A percentile compares a stretch with the other conserved stretches of the same genome.
These are phyloP conservation scores for Aphis gossypii DNA, from an alignment of 1,140 invertebrate genomes.

Conservation along the genomic window DNA sequence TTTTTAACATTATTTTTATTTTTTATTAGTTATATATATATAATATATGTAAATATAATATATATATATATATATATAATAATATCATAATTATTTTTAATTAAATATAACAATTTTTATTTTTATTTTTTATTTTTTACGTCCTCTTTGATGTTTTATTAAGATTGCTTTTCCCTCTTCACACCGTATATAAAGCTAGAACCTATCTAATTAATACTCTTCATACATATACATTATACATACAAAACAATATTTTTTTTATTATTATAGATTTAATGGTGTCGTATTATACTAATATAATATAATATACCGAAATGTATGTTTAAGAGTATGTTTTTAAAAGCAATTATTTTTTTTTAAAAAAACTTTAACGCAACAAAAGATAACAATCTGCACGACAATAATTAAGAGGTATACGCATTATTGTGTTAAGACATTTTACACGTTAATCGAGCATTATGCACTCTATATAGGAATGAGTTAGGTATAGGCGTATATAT, in stretches of 20 bases:
- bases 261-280: neutral
- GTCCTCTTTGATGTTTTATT: slow-evolving; percentile 18
- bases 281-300: neutral
- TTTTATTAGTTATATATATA: neutral
- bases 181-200: neutral
- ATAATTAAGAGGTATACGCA: neutral
- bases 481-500: neutral
- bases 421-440: neutral
- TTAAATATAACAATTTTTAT: neutral
- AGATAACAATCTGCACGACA: neutral
- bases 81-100: slow-evolving; percentile 5
- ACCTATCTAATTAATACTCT: neutral
- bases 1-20: slow-evolving; percentile 18
- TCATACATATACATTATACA: neutral
- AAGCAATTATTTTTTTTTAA: neutral
- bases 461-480: neutral
- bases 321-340: neutral
- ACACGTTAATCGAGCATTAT: neutral
- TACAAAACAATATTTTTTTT: neutral
- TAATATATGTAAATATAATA: neutral
- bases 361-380: neutral
- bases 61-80: neutral
- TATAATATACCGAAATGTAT: neutral
- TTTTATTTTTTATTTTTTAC: neutral
- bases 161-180: neutral